These are phyloP conservation scores for Tachysurus fulvidraco DNA, from an alignment of 2,113 vertebrate genomes.

Conservation along the genomic window DNA sequence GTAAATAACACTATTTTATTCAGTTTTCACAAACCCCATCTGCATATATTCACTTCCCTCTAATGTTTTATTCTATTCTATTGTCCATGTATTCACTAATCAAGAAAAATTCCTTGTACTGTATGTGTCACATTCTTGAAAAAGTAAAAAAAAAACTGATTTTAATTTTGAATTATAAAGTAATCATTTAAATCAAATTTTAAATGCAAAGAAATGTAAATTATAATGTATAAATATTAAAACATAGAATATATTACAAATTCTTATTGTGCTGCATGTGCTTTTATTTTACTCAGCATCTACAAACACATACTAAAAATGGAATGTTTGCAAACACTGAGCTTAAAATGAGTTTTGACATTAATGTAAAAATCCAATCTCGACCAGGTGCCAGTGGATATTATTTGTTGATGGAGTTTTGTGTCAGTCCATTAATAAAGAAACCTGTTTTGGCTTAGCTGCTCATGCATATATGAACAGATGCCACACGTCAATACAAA, in stretches of 20 bases:
- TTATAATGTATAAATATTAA: neutral
- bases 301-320: conserved; percentile 48
- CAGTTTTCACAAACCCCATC: no score
- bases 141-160: neutral
- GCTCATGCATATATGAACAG: conserved; percentile 74
- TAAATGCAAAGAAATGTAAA: neutral
- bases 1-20: no score
- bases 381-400: conserved; percentile 70
- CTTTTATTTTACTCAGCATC: neutral
- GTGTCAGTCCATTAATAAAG: conserved; percentile 75
- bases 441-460: conserved; percentile 66
- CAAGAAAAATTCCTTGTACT: neutral
- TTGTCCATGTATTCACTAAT: neutral
- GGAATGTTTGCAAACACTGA: conserved; percentile 55
- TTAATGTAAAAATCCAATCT: conserved; percentile 80
- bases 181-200: neutral
- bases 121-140: neutral
- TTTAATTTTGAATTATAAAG: neutral
- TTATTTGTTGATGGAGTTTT: conserved; percentile 70
- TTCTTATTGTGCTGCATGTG: neutral
- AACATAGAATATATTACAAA: neutral
- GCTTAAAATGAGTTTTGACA: conserved; percentile 73
- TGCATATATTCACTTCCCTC: neutral
- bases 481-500: conserved; percentile 73
- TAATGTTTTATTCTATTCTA: neutral